A percentile compares a stretch with the other conserved stretches of the same genome.
These are phyloP conservation scores for Sparidentex hasta DNA, from an alignment of 2,797 vertebrate species.

Conservation along the genomic window DNA sequence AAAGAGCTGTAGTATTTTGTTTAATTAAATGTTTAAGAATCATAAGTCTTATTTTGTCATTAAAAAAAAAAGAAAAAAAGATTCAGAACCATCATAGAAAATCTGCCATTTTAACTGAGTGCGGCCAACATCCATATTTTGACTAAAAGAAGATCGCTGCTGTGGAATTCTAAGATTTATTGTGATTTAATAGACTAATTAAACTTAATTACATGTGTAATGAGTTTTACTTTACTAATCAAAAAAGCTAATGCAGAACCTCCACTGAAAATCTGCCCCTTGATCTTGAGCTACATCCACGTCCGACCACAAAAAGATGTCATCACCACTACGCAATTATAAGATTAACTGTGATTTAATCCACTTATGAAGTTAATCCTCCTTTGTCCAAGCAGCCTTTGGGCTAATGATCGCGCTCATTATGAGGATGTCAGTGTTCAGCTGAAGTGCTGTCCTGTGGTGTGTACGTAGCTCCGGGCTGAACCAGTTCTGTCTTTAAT, in stretches of 20 bases:
- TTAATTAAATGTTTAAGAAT: neutral
- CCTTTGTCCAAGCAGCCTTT: conserved; percentile 53
- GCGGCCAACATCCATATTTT: neutral
- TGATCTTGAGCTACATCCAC: conserved; percentile 19
- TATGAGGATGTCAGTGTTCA: conserved; percentile 55
- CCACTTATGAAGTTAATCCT: conserved; percentile 61
- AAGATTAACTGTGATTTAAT: conserved; percentile 64
- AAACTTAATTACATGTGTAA: neutral
- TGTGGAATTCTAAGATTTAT: neutral
- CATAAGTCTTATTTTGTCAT: neutral
- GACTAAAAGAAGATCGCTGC: no score
- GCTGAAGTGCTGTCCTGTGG: conserved; percentile 59
- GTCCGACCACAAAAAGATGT: conserved; percentile 29
- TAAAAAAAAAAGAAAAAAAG: fast-evolving
- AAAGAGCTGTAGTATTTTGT: neutral
- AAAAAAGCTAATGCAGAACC: neutral
- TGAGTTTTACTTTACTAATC: neutral
- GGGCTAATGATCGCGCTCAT: conserved; percentile 63
- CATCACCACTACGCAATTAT: conserved; percentile 42
- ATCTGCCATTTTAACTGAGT: neutral
- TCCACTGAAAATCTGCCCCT: neutral
- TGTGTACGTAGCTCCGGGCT: conserved; percentile 50
- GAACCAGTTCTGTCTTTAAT: conserved; percentile 62
- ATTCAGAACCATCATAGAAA: neutral
- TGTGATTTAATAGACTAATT: neutral